A percentile compares a stretch with the other conserved stretches of the same genome.
Evolutionary conservation across 1,140 invertebrate species (phyloP).

Genomic region (Leucophenga varia): DNA sequence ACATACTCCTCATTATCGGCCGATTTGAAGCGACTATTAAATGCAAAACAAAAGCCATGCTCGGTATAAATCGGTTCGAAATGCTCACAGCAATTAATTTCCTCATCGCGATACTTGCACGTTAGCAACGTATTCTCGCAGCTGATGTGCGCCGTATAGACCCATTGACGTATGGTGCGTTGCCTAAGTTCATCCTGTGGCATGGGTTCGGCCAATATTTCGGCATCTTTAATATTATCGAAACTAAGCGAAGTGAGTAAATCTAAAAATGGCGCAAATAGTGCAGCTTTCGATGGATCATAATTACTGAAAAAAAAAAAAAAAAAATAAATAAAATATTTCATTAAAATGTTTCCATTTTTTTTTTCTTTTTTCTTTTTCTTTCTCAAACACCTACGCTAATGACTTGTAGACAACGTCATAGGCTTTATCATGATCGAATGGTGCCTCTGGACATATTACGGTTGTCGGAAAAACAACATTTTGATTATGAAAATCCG

Average conservation of each 20-base stretch:
- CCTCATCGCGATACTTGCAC: slow-evolving; percentile 66
- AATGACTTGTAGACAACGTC: slow-evolving; percentile 35
- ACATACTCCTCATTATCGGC: slow-evolving; percentile 43
- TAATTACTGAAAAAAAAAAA: slow-evolving; percentile 27
- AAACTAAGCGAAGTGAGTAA: slow-evolving; percentile 51
- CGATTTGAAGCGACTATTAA: slow-evolving; percentile 64
- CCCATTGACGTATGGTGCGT: slow-evolving; percentile 34
- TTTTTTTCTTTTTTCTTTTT: too few species aligned
- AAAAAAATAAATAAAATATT: too few species aligned
- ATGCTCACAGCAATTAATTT: slow-evolving; percentile 62
- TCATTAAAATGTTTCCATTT: too few species aligned
- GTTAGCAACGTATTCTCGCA: slow-evolving; percentile 38
- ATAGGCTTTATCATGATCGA: slow-evolving; percentile 37
- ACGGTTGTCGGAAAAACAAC: slow-evolving; percentile 71
- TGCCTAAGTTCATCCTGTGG: slow-evolving; percentile 25
- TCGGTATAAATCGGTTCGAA: slow-evolving; percentile 69
- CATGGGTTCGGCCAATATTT: slow-evolving; percentile 23
- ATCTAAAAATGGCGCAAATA: slow-evolving; percentile 44
- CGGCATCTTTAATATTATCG: slow-evolving; percentile 40
- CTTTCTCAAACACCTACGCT: slow-evolving; percentile 45
- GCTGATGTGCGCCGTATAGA: slow-evolving; percentile 32
- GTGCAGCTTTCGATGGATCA: slow-evolving; percentile 23
- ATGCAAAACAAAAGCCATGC: slow-evolving; percentile 70
- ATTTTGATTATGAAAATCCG: slow-evolving; percentile 74
- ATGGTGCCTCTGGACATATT: slow-evolving; percentile 62